Evolutionary conservation across 2,888 invertebrate genomes (phyloP), one percentile per base, ranked within the genome.

Genomic region (Lathronympha strigana): DNA sequence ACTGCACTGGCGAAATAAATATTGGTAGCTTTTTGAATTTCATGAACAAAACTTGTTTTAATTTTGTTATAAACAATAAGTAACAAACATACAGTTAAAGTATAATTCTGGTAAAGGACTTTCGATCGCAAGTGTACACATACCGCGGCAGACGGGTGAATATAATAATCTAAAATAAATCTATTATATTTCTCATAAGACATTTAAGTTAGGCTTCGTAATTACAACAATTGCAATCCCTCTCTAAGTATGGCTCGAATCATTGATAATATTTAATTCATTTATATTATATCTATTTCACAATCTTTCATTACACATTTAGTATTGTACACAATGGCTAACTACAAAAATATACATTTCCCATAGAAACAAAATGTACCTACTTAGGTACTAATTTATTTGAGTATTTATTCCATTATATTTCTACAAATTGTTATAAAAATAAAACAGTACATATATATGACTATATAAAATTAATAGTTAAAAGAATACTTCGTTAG

Each of bases 161-260:
- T 78, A 78, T 73, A 77, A 64, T 72, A 72, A 72, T 75, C 68
- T 75, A 76, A 74, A 77, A 75, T 76, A 76, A 63, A 66, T 61
- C 63, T 70, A 71, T 73, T 72, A 64, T 69, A 69, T 73, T 81
- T 80, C 82, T 90, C 89, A 90, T 91, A 90, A 90, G 90, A 90
- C 89, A 88, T 89, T 88, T 82, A 88, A 61, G 74, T 87, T 90
- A 90, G 90, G 90, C 89, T 81, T 84, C 79, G 80, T 75, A 79
- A 81, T 73, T 81, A 81, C 82, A 74, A 66, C 49, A 68, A 74
- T 74, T 73, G 74, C 72, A 71, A 72, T 72, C 63, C 69, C 68
- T 73, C 62, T 80, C 62, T 80, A 83, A 76, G 73, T 86, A 86
- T 88, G 88, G 87, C 87, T 89, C 87, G 86, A 88, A 87, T 89